Conservation (phyloP, 2,113 vertebrate species). For the Toxotes jaculatrix region DNA sequence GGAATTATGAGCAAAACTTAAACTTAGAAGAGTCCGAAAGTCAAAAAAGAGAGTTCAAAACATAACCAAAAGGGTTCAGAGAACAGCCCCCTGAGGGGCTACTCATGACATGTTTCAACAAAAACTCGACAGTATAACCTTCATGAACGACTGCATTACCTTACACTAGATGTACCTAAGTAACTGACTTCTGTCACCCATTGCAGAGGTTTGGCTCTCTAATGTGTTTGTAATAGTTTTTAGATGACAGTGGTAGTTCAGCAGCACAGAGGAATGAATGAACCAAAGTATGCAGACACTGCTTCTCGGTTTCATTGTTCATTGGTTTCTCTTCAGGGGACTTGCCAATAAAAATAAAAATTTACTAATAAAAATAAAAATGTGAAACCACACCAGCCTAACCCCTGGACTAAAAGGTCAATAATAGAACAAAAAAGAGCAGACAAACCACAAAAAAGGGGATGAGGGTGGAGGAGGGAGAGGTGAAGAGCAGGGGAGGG, state of each 20-base stretch:
- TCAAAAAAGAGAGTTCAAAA: too few relatives aligned
- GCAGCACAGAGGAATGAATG: not conserved
- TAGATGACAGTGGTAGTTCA: not conserved
- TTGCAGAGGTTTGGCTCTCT: not conserved
- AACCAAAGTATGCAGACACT: not conserved
- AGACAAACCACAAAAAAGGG: conserved; percentile 44
- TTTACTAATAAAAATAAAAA: not conserved
- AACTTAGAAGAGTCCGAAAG: too few relatives aligned
- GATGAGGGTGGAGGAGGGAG: conserved; percentile 40
- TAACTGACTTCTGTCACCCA: not conserved
- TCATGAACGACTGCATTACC: not conserved
- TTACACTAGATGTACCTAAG: not conserved
- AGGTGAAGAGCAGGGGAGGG: conserved; percentile 43
- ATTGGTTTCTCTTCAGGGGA: not conserved
- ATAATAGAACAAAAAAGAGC: conserved; percentile 51
- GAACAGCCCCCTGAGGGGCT: too few relatives aligned
- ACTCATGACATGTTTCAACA: too few relatives aligned
- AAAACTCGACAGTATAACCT: not conserved
- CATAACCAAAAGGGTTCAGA: too few relatives aligned
- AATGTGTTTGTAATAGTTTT: not conserved
- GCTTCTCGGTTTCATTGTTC: not conserved
- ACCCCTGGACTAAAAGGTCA: conserved; percentile 16
- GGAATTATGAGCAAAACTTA: too few relatives aligned
- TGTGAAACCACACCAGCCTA: not conserved
- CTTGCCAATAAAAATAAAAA: not conserved